A percentile compares a stretch with the other conserved stretches of the same genome.
These are phyloP conservation scores for Crossaster papposus DNA, from an alignment of 53 echinoderm and acorn worm species.

Conservation along the genomic window DNA sequence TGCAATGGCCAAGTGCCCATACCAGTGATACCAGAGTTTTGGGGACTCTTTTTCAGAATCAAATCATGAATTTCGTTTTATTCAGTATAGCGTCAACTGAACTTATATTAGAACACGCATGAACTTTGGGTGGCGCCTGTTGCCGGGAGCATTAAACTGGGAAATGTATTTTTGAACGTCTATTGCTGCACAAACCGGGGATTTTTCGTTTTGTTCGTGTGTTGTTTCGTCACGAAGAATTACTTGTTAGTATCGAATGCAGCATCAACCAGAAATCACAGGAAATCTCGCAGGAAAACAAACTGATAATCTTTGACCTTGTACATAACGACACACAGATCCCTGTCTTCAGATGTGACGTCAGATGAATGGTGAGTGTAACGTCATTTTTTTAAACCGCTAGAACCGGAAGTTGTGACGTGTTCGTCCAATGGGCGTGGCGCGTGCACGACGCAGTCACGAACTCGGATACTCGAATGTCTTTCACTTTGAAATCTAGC, in stretches of 20 bases:
- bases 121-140: neutral
- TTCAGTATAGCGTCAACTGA: neutral
- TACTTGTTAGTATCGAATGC: slow-evolving; percentile 7
- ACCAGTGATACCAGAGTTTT: neutral
- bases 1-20: too few species aligned
- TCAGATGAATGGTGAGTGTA: too few species aligned
- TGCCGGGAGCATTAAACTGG: neutral
- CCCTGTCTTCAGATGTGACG: too few species aligned
- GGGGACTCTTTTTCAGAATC: neutral
- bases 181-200: slow-evolving; percentile 13
- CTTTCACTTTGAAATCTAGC: too few species aligned
- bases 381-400: neutral
- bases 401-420: too few species aligned
- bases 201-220: slow-evolving; percentile 12
- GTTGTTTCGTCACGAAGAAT: slow-evolving; percentile 5
- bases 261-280: neutral
- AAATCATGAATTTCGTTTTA: neutral
- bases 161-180: neutral
- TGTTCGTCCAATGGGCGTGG: too few species aligned
- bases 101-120: neutral
- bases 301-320: neutral
- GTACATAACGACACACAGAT: too few species aligned
- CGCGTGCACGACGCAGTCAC: too few species aligned
- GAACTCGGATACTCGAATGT: too few species aligned
- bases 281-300: slow-evolving; percentile 11